Evolutionary conservation across 2,888 invertebrate genomes (phyloP).

Genomic region (Metallyticus violacea): DNA sequence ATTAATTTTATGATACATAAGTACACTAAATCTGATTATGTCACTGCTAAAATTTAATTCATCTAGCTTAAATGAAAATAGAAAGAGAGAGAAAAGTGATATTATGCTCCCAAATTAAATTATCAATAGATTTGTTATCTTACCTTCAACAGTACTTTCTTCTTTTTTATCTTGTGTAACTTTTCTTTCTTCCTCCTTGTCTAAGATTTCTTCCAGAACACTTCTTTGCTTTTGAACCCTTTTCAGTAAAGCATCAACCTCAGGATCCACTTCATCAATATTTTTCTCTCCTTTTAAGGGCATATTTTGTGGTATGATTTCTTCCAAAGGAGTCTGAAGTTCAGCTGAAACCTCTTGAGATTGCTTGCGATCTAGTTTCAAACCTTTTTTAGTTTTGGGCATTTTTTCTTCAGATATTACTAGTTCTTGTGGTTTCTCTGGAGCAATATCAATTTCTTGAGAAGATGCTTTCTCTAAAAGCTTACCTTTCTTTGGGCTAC

Average conservation of each 20-base stretch:
- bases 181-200: slow-evolving; percentile 50
- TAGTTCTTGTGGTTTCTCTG: slow-evolving; percentile 39
- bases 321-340: neutral
- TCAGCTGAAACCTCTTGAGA: neutral
- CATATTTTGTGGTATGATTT: neutral
- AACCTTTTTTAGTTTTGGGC: neutral
- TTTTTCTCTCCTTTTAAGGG: slow-evolving; percentile 4
- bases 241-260: slow-evolving; percentile 61
- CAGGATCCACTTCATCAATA: slow-evolving; percentile 52
- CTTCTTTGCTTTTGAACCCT: slow-evolving; percentile 67
- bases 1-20: too few relatives aligned
- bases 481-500: slow-evolving; percentile 41
- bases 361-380: neutral
- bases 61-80: neutral
- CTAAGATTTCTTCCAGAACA: slow-evolving; percentile 66
- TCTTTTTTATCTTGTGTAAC: slow-evolving; percentile 54
- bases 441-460: slow-evolving; percentile 5
- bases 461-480: slow-evolving; percentile 41
- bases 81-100: neutral
- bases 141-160: slow-evolving; percentile 30
- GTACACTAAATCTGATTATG: too few relatives aligned
- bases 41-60: neutral
- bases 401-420: slow-evolving; percentile 39
- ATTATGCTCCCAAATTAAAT: neutral
- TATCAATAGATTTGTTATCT: neutral